Base-by-base conservation (phyloP, 2,797 vertebrate species). In the Eulemur rubriventer region DNA sequence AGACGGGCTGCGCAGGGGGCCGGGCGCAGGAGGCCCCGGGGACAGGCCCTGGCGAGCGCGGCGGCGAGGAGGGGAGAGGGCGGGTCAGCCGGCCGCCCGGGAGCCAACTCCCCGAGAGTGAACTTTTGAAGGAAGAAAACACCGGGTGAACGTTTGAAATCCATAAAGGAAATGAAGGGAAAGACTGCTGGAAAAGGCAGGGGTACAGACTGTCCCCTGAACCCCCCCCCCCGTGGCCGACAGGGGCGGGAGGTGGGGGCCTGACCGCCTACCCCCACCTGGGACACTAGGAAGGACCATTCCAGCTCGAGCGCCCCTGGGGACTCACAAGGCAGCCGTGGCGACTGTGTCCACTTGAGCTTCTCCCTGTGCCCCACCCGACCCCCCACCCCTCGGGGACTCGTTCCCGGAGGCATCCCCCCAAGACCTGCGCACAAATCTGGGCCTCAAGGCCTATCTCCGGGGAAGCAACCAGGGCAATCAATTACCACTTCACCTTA, bases 101-200 rank as follows among this genome's bases (percentile, higher is more conserved):
- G 13, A 82, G 81, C 61, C 72, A 91, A 75, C 55, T 85, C 89
- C 93, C 83, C 0, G 12, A 67, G 20, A 87, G n/a, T 82, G 88
- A 95, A 73, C 92, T 90, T 84, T 73, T 59, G 50, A 81, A 92
- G 84, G 84, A 92, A 95, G 65, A 85, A 91, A 95, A 82, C 48
- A 70, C 12, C 9, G 3, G 24, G 35, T 81, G 43, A 73, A 18
- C 26, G 83, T 76, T 72, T 78, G 75, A 43, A 76, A 95, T 35
- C 82, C 28, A 52, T 20, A 95, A 70, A 69, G 80, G 55, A 96
- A 96, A 96, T 18, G 35, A 86, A 48, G 22, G 69, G 16, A 55
- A 92, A 83, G 80, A 55, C 2, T 69, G 22, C 46, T 83, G 22
- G 61, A 79, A 80, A 89, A 91, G 43, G 35, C 30, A 73, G 91